phyloP scores from a whole-genome alignment of 2,113 vertebrate species.

The Ovibos moschatus region DNA sequence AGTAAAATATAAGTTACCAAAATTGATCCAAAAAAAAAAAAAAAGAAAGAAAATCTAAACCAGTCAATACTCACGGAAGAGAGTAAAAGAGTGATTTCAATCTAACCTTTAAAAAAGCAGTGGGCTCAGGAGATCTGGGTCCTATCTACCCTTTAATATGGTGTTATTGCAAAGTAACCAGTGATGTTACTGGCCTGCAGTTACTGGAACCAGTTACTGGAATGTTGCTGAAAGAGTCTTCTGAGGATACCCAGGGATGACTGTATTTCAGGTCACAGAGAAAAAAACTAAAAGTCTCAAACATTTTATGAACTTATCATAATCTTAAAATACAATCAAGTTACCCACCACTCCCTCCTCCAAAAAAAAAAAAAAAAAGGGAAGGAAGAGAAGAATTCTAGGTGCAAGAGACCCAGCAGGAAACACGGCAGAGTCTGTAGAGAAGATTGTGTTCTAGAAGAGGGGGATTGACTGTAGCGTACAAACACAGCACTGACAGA shows the following conservation, averaged over 20 bases:
- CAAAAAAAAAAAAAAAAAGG: no score
- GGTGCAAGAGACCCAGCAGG: neutral
- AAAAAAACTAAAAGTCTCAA: neutral
- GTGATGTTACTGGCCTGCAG: neutral
- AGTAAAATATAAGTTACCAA: neutral
- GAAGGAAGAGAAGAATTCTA: neutral
- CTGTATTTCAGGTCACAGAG: neutral
- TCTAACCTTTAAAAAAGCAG: neutral
- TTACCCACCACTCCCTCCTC: neutral
- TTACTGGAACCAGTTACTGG: neutral
- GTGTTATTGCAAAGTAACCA: neutral
- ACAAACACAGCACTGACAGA: neutral
- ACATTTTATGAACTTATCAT: neutral
- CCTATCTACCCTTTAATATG: neutral
- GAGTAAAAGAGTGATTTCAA: neutral
- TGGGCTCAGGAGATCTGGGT: neutral
- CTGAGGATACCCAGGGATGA: neutral
- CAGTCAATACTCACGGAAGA: neutral
- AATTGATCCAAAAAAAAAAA: neutral
- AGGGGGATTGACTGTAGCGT: neutral
- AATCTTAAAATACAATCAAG: conserved; percentile 11
- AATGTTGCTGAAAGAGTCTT: neutral
- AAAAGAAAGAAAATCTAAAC: neutral
- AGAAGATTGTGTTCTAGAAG: neutral
- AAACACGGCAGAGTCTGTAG: no score